Conservation (phyloP, 1,140 invertebrate species). For the Drosophila aff. region DNA sequence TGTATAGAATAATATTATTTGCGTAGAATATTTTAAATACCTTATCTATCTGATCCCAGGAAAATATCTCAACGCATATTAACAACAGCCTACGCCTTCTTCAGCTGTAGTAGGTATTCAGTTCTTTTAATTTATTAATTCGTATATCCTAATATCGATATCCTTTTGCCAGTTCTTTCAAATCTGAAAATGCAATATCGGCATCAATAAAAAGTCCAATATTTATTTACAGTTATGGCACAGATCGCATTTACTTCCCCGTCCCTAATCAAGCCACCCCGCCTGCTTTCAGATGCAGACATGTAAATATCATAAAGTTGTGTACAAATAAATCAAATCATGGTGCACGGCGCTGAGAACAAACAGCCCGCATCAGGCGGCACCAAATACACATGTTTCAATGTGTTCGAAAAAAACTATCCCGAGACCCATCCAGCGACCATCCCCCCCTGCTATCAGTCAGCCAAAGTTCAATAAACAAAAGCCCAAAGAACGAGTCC, state of each 20-base stretch:
- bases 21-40: neutral
- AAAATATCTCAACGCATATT: no score
- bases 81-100: neutral
- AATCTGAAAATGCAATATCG: neutral
- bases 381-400: constrained; percentile 72
- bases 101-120: neutral
- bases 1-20: no score
- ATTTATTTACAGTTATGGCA: constrained; percentile 51
- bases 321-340: constrained; percentile 82
- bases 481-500: constrained; percentile 32
- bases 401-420: constrained; percentile 56
- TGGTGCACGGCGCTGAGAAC: constrained; percentile 57
- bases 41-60: neutral
- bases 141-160: neutral
- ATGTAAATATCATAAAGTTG: constrained; percentile 80
- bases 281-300: constrained; percentile 33
- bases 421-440: neutral
- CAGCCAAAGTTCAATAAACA: constrained; percentile 75
- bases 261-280: neutral
- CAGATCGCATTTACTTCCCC: constrained; percentile 35
- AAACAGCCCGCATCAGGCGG: constrained; percentile 72
- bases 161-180: neutral
- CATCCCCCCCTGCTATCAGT: constrained; percentile 39
- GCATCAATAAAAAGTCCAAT: constrained; percentile 13
- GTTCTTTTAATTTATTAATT: neutral